Base-by-base conservation (phyloP, 2,888 invertebrate species). In the Strigamia crassipes region DNA sequence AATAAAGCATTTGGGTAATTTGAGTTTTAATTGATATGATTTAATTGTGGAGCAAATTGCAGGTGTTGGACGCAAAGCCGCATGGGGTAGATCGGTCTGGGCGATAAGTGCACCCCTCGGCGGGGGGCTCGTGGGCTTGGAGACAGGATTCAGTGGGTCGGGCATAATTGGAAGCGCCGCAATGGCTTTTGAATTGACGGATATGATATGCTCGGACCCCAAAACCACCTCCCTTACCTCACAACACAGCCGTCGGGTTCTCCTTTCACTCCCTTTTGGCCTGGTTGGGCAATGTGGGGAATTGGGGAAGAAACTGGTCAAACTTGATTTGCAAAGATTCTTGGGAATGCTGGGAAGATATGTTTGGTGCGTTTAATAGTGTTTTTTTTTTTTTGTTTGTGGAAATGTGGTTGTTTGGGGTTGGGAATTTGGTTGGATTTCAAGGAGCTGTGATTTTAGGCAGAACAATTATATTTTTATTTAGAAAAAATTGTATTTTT, bases 101-200 rank as follows among this genome's bases (percentile, higher is more conserved):
- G 13, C 31, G 73, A 73, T 73, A 73, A 18, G 18, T 18, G 46
- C 46, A 13, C 46, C 46, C 46, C n/a, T 2, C 6, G n/a, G 6
- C 18, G 56, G 18, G 56, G 18, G 18, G 56, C 15, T 18, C 0
- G 73, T 38, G 15, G 73, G 31, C 13, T 73, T 31, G 27, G 73
- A 73, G 73, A 73, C 73, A 73, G 73, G 73, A 73, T 73, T 73
- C 73, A 31, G 73, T 73, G 73, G 73, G 73, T 13, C 73, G 12
- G 73, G 73, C 31, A 23, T 31, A 73, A 73, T 73, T 73, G 73
- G 73, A 73, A 73, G 73, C 73, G 73, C 73, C 73, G 73, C 73
- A 73, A 73, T 73, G 73, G 73, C 73, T 73, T 73, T 73, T 73
- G 73, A 73, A 73, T 73, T 73, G 73, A 73, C 73, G 73, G 73